Conservation (phyloP, 2,113 vertebrate genomes). For the Strigops habroptila region DNA sequence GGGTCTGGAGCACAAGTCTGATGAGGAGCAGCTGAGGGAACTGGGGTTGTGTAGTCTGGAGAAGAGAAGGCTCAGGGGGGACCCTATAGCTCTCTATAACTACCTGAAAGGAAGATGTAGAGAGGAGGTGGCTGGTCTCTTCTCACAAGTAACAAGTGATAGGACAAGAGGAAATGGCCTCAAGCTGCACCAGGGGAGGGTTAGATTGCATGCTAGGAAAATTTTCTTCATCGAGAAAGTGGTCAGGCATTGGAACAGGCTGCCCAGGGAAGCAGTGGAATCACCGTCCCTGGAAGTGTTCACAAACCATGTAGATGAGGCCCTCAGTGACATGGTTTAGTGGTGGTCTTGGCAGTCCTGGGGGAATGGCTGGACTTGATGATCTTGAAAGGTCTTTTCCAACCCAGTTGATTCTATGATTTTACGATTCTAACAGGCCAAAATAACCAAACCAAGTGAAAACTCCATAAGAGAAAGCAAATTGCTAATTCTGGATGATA, state of each 20-base stretch:
- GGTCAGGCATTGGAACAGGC: background rate
- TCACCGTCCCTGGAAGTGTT: background rate
- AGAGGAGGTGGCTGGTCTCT: background rate
- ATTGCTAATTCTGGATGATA: background rate
- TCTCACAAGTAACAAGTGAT: background rate
- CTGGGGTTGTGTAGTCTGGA: background rate
- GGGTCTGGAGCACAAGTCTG: background rate
- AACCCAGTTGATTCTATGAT: background rate
- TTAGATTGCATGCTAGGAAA: background rate
- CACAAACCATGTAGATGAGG: background rate
- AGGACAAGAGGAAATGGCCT: background rate
- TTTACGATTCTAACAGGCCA: background rate
- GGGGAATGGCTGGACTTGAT: background rate
- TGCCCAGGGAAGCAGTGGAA: background rate
- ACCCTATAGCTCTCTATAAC: background rate
- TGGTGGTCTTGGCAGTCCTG: background rate
- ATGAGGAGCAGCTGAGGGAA: background rate
- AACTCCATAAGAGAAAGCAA: background rate
- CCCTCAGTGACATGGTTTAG: background rate
- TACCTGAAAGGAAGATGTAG: background rate
- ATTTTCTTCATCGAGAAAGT: background rate
- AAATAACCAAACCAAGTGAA: background rate
- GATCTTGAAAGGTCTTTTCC: background rate
- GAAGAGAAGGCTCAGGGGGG: background rate
- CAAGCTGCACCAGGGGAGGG: background rate